Evolutionary conservation across 2,797 vertebrate genomes (phyloP), one percentile per base, ranked within the genome.

Genomic region (Sebastes oblongus): DNA sequence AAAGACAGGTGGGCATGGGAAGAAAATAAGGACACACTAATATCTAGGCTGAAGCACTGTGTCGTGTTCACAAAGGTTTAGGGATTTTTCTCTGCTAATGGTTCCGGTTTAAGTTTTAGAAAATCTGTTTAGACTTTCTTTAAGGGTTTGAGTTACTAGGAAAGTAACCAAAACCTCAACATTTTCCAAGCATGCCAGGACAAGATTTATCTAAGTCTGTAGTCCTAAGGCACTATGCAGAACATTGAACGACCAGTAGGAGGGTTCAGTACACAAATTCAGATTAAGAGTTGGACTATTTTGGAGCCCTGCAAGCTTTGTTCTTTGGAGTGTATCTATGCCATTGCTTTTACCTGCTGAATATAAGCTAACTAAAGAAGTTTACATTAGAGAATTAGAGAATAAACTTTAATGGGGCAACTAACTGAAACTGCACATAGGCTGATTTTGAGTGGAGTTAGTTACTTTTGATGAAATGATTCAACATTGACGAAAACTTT

Each of bases 1-100:
- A 99, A 97, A 81, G 98, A 99, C 81, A 95, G 97, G 98, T 99
- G 87, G 10, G 75, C 54, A 39, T 3, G 14, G 13, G 39, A 36
- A 24, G 12, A 75, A 12, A 67, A 24, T 20, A 66, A 74, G 4
- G 7, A 46, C 14, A 18, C 6, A 30, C 34, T 3, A 18, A 55
- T 36, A 58, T 14, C 3, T 8, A 12, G 8, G 4, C 42, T 61
- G 3, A 67, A 65, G 32, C 30, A n/a, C 9, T 6, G 52, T 13
- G 20, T 52, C 2, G 55, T 56, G 24, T 54, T 71, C 9, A 29
- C 7, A 66, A 24, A 42, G 12, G 14, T 1, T 29, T 20, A 4
- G 4, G 22, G 8, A 9, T 58, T 36, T 60, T 55, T 29, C 10
- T 42, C 7, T 25, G 36, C 14, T 16, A 22, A n/a, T 18, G 13